These are phyloP conservation scores for Priocnemis perturbator DNA, from an alignment of 2,888 invertebrate genomes.

Conservation along the genomic window DNA sequence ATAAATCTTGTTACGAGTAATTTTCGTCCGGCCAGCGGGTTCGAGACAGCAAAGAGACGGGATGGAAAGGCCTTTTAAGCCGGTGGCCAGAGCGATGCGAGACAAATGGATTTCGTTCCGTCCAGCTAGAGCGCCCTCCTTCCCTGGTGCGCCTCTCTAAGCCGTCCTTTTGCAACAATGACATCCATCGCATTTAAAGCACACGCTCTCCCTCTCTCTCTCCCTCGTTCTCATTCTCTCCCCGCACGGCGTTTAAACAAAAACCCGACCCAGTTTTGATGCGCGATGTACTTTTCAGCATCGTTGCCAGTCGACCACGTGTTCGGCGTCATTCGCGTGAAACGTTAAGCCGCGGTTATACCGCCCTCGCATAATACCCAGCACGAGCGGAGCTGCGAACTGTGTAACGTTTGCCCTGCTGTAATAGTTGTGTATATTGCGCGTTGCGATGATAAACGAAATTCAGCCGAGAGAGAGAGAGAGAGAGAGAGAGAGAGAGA, in stretches of 20 bases:
- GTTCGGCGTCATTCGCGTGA: too few species aligned
- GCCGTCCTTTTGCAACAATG: too few species aligned
- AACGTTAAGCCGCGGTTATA: too few species aligned
- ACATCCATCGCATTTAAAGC: too few species aligned
- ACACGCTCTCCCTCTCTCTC: too few species aligned
- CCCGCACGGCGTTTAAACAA: conserved; percentile 3
- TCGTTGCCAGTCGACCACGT: too few species aligned
- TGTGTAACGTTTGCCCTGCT: too few species aligned
- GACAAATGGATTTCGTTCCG: conserved; percentile 66
- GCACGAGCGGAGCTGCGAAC: too few species aligned
- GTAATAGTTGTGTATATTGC: neutral
- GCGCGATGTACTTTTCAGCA: too few species aligned
- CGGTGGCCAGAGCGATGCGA: conserved; percentile 51
- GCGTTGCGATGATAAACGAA: neutral
- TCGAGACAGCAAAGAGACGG: conserved; percentile 45
- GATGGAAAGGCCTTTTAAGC: conserved; percentile 58
- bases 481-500: neutral
- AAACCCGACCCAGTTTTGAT: too few species aligned
- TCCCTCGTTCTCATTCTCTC: too few species aligned
- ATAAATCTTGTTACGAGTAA: conserved; percentile 72
- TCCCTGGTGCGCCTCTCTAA: neutral
- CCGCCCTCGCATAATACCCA: too few species aligned
- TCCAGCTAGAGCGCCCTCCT: conserved; percentile 8
- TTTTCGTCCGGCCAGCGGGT: conserved; percentile 59
- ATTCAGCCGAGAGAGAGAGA: neutral